These are phyloP conservation scores for Diceros bicornis DNA, from an alignment of 2,797 vertebrate species.

Conservation along the genomic window DNA sequence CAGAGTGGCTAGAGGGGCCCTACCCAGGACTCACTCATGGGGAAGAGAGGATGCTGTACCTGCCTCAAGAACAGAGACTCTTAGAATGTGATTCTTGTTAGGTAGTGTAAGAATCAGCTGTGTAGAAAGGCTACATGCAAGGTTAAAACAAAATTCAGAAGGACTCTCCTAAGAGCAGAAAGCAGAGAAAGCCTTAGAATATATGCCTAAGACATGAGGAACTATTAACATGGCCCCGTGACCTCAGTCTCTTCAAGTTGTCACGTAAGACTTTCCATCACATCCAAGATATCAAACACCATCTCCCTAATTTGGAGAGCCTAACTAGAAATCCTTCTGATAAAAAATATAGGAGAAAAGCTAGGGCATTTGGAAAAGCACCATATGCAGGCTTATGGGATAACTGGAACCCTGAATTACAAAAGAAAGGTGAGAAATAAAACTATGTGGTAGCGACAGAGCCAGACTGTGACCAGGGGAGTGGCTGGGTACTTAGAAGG, in stretches of 20 bases:
- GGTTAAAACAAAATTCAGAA: slow-evolving; percentile 26
- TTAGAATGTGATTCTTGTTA: slow-evolving; percentile 21
- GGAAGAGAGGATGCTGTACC: background rate
- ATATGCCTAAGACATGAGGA: background rate
- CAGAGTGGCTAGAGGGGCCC: background rate
- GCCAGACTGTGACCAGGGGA: background rate
- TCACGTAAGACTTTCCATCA: background rate
- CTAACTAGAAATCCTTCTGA: background rate
- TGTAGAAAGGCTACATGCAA: background rate
- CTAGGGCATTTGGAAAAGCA: background rate
- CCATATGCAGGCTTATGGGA: too few species aligned
- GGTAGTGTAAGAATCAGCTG: background rate
- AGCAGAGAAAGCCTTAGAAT: background rate
- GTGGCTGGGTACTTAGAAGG: background rate
- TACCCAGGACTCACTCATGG: background rate
- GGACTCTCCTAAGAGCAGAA: background rate
- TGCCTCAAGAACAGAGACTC: background rate
- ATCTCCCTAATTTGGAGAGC: background rate
- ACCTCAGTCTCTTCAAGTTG: background rate
- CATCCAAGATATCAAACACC: background rate
- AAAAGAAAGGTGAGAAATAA: background rate
- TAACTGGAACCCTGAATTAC: background rate
- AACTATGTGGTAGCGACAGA: background rate
- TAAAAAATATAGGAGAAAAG: background rate
- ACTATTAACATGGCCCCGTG: background rate